phyloP scores from a whole-genome alignment of 2,888 invertebrate species.

The Spialia ferax region DNA sequence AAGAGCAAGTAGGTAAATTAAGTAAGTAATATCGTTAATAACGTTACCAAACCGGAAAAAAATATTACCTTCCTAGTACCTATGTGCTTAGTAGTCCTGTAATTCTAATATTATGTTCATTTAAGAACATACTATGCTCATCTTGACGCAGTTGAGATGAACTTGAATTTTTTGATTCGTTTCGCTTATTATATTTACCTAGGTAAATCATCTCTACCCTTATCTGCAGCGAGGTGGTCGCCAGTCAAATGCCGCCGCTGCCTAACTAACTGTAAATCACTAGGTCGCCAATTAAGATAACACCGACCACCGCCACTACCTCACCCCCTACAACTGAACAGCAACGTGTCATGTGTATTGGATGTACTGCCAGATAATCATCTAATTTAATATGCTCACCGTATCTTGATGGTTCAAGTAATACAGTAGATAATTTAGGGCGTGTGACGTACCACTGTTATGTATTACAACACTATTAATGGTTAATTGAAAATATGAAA shows the following conservation, averaged over 20 bases:
- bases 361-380: conserved; percentile 24
- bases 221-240: too few relatives aligned
- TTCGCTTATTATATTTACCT: too few relatives aligned
- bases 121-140: too few relatives aligned
- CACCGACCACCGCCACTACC: conserved; percentile 44
- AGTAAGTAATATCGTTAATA: too few relatives aligned
- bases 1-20: too few relatives aligned
- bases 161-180: too few relatives aligned
- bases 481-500: not conserved
- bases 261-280: conserved; percentile 62
- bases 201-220: too few relatives aligned
- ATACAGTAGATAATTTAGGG: not conserved
- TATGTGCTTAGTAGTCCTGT: too few relatives aligned
- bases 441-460: not conserved
- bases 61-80: too few relatives aligned
- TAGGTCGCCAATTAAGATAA: conserved; percentile 69
- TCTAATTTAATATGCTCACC: conserved; percentile 16
- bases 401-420: conserved; percentile 18
- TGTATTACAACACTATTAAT: not conserved
- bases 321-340: not conserved
- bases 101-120: too few relatives aligned
- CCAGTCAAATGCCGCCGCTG: not conserved
- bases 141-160: too few relatives aligned
- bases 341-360: conserved; percentile 13
- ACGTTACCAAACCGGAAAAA: too few relatives aligned